Base-by-base conservation (phyloP, 2,113 vertebrate species). In the Thinocorus orbignyianus region DNA sequence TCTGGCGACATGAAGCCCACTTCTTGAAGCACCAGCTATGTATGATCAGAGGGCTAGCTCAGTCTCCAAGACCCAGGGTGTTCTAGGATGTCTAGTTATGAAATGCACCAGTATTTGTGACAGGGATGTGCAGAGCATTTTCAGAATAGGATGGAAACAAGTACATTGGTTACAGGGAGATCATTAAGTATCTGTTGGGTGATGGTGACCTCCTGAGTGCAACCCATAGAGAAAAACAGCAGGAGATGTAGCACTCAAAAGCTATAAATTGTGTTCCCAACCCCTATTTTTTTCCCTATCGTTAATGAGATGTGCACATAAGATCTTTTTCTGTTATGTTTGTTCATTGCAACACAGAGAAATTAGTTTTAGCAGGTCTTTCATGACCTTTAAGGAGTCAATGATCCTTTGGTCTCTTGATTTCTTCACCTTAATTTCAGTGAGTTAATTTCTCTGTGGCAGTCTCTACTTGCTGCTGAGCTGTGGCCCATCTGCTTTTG, bases 1-100 rank as follows among this genome's bases (percentile, higher is more conserved):
- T 25, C 7, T 80, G 31, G 23, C 1, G 5, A 42, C 17, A 9
- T 0, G 8, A 73, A 49, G 30, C 6, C 24, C 11, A 39, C 39
- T 37, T 73, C 41, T 58, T 68, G 74, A 51, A 87, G 68, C 25
- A 46, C 16, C 33, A 48, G 0, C 46, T 42, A 0, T 10, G 15
- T 46, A 0, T 11, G 22, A 55, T 33, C 15, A 41, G 33, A 70
- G 11, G 11, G 12, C 23, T 22, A 70, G 17, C n/a, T 30, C 55
- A 16, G 23, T 17, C 65, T 74, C 51, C 37, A 35, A 35, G 10
- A 49, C 7, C 35, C 24, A 60, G 10, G 16, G 33, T 41, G 13
- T 88, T 76, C 33, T 35, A 76, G 37, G n/a, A n/a, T 0, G 0
- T 42, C 57, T 92, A 31, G 16, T 16, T 70, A 78, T 62, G 24